A percentile compares a stretch with the other conserved stretches of the same genome.
phyloP scores from a whole-genome alignment of 2,113 vertebrate genomes.

The Channa argus region DNA sequence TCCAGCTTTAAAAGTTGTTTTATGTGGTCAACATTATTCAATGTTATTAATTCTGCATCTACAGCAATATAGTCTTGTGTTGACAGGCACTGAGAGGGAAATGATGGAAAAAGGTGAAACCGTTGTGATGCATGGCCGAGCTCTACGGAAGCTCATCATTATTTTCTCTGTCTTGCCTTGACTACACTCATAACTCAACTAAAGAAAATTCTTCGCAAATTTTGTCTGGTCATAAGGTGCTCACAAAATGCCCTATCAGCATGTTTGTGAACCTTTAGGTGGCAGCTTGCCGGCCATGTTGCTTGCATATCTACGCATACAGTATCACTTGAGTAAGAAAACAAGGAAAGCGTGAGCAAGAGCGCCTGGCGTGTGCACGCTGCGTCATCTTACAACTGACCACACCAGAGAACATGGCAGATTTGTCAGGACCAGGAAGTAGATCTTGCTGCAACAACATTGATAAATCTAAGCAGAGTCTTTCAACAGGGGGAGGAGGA shows the following conservation, averaged over 20 bases:
- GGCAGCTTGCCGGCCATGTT: constrained; percentile 18
- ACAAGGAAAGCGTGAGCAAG: constrained; percentile 41
- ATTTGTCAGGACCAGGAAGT: constrained; percentile 81
- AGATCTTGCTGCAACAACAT: constrained; percentile 81
- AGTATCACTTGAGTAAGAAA: constrained; percentile 19
- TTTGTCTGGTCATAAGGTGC: no score
- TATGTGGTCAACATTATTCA: constrained; percentile 17
- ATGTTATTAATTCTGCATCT: constrained; percentile 7
- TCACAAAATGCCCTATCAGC: background rate
- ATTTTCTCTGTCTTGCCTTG: constrained; percentile 18
- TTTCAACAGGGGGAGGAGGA: constrained; percentile 25
- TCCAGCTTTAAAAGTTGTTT: background rate
- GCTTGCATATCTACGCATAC: background rate
- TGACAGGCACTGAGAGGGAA: constrained; percentile 55
- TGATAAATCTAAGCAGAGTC: constrained; percentile 79
- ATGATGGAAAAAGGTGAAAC: constrained; percentile 68
- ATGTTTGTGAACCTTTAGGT: constrained; percentile 36
- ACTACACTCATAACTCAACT: background rate
- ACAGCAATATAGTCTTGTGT: constrained; percentile 34
- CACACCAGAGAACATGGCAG: constrained; percentile 61
- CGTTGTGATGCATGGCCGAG: constrained; percentile 27
- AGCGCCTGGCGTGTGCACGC: constrained; percentile 33
- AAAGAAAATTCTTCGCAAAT: background rate
- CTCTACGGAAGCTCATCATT: constrained; percentile 31
- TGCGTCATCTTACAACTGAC: constrained; percentile 60